Percentiles rank a stretch among this genome's conserved stretches.
Conservation (phyloP, 2,797 vertebrate genomes). For the Chromobotia macracanthus region DNA sequence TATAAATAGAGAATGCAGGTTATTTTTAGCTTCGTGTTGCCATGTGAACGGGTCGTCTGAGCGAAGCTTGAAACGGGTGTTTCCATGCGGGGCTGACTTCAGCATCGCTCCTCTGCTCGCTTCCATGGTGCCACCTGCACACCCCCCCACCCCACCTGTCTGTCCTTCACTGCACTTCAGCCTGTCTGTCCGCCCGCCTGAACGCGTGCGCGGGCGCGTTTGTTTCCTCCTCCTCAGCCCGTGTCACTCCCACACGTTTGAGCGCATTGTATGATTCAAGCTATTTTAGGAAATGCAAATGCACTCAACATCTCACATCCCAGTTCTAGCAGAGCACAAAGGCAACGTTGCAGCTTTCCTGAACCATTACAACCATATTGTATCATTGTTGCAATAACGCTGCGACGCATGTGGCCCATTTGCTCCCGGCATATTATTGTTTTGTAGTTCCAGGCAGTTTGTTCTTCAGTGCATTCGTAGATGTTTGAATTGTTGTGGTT, state of each 20-base stretch:
- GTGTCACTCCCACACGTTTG: slow-evolving; percentile 32
- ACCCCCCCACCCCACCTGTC: slow-evolving; percentile 41
- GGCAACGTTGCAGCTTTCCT: background rate
- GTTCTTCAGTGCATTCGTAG: background rate
- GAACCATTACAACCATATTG: background rate
- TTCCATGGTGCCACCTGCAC: slow-evolving; percentile 57
- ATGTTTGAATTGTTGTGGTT: background rate
- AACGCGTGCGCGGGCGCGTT: slow-evolving; percentile 13
- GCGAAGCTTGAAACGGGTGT: slow-evolving; percentile 74
- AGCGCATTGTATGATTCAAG: slow-evolving; percentile 43
- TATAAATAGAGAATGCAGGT: slow-evolving; percentile 77
- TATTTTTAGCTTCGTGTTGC: slow-evolving; percentile 86
- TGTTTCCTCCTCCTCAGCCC: slow-evolving; percentile 33
- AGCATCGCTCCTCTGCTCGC: slow-evolving; percentile 56
- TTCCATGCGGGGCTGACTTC: slow-evolving; percentile 73
- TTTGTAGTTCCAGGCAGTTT: slow-evolving; percentile 11
- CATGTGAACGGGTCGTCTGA: slow-evolving; percentile 81
- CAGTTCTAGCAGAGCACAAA: slow-evolving; percentile 27
- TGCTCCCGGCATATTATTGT: background rate
- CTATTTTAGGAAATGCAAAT: slow-evolving; percentile 59
- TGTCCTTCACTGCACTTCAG: slow-evolving; percentile 48
- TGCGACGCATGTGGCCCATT: background rate
- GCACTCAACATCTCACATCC: slow-evolving; percentile 24
- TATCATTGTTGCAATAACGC: slow-evolving; percentile 1
- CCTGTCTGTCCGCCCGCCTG: slow-evolving; percentile 37